phyloP scores from a whole-genome alignment of 1,140 invertebrate genomes.

The Papilio polytes region DNA sequence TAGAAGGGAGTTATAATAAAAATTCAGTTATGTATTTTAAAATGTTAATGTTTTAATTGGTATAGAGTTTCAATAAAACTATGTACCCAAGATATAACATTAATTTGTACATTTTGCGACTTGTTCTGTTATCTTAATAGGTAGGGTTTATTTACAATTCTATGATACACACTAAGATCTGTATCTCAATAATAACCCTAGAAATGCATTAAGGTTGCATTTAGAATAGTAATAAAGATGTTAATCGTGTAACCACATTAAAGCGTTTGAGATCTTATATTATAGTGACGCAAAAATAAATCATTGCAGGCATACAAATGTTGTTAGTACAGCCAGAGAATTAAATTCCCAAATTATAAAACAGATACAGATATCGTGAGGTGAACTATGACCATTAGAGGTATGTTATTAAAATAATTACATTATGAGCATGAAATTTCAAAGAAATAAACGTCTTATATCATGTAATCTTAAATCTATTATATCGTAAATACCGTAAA shows the following conservation, averaged over 20 bases:
- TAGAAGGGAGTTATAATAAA: no score
- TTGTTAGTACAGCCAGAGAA: no score
- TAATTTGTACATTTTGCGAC: neutral
- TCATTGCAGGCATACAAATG: no score
- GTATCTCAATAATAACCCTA: neutral
- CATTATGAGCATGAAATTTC: neutral
- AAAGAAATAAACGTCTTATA: slow-evolving; percentile 1
- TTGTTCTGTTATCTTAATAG: neutral
- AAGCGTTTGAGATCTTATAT: neutral
- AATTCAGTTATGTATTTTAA: no score
- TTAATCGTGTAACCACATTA: neutral
- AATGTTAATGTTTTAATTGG: no score
- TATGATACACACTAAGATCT: neutral
- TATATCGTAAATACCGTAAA: neutral
- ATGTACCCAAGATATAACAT: no score
- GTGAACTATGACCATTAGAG: neutral
- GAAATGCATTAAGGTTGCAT: neutral
- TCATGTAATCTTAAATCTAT: neutral
- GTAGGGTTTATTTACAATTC: neutral
- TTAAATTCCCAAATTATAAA: no score
- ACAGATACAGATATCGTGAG: neutral
- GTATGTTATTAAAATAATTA: no score
- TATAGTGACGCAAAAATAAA: no score
- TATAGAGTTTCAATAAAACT: no score
- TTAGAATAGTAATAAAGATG: neutral